These are phyloP conservation scores for Eremophila alpestris DNA, from an alignment of 2,797 vertebrate genomes.

Conservation along the genomic window DNA sequence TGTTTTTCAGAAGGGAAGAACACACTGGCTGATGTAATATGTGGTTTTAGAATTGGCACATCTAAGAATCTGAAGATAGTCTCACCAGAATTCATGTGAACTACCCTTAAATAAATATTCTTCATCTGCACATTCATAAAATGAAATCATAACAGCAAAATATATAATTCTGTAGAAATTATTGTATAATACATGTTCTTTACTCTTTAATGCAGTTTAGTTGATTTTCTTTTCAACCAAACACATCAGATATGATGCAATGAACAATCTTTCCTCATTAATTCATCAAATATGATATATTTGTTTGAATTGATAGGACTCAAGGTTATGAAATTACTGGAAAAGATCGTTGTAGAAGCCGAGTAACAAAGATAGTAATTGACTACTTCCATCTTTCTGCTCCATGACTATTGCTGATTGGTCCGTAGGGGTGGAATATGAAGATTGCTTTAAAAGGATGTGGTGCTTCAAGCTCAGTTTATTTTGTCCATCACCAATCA, in stretches of 20 bases:
- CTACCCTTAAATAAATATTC: slow-evolving; percentile 35
- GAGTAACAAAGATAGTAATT: not conserved
- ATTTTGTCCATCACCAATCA: not conserved
- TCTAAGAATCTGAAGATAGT: slow-evolving; percentile 11
- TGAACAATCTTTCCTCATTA: not conserved
- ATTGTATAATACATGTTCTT: not conserved
- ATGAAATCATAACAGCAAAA: slow-evolving; percentile 47
- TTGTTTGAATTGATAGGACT: not conserved
- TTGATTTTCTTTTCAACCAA: not conserved
- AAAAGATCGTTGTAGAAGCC: not conserved
- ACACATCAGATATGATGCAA: not conserved
- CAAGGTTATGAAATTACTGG: not conserved
- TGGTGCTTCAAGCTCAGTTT: not conserved
- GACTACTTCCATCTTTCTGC: not conserved
- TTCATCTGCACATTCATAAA: not conserved
- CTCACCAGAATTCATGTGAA: not conserved
- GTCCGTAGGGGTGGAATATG: not conserved
- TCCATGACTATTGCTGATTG: not conserved
- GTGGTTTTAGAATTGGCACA: not conserved
- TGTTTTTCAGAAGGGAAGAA: not conserved
- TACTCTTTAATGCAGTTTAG: not conserved
- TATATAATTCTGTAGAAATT: slow-evolving; percentile 51
- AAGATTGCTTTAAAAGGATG: not conserved
- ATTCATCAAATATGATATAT: not conserved
- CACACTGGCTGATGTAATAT: not conserved